These are phyloP conservation scores for Ophion obscuratus DNA, from an alignment of 2,888 invertebrate species.

Conservation along the genomic window DNA sequence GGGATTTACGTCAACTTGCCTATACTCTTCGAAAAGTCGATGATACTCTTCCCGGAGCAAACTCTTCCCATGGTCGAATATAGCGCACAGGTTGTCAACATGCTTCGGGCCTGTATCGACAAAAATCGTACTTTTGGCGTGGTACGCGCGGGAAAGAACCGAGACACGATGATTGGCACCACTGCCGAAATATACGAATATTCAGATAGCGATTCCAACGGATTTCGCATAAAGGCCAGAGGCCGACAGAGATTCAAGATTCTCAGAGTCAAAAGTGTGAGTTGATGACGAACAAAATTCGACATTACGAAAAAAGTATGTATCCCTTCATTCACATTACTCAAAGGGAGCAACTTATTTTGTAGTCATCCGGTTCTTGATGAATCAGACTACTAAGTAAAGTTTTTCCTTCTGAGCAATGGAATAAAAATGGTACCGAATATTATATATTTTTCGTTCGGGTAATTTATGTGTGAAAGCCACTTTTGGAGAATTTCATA, in stretches of 20 bases:
- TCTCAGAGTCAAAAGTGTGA: slow-evolving; percentile 80
- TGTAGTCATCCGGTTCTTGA: too few species aligned
- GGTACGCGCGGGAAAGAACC: slow-evolving; percentile 85
- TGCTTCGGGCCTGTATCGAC: slow-evolving; percentile 86
- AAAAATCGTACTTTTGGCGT: slow-evolving; percentile 88
- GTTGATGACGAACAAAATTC: not conserved
- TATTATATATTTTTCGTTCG: too few species aligned
- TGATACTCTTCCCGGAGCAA: slow-evolving; percentile 92
- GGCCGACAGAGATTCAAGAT: slow-evolving; percentile 91
- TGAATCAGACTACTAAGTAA: too few species aligned
- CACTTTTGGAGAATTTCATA: too few species aligned
- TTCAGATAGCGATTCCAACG: slow-evolving; percentile 85
- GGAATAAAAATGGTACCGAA: too few species aligned
- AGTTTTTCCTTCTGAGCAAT: too few species aligned
- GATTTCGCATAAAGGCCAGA: slow-evolving; percentile 89
- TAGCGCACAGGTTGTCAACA: slow-evolving; percentile 85
- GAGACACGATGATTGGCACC: slow-evolving; percentile 74
- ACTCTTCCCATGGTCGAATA: slow-evolving; percentile 90
- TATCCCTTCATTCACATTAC: too few species aligned
- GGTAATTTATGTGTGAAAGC: too few species aligned
- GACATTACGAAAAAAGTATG: too few species aligned
- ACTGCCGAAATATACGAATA: slow-evolving; percentile 85
- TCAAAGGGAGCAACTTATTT: too few species aligned
- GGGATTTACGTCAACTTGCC: slow-evolving; percentile 86
- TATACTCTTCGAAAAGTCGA: slow-evolving; percentile 86